Evolutionary conservation across 2,797 vertebrate species (phyloP).

Genomic region (Spondyliosoma cantharus): DNA sequence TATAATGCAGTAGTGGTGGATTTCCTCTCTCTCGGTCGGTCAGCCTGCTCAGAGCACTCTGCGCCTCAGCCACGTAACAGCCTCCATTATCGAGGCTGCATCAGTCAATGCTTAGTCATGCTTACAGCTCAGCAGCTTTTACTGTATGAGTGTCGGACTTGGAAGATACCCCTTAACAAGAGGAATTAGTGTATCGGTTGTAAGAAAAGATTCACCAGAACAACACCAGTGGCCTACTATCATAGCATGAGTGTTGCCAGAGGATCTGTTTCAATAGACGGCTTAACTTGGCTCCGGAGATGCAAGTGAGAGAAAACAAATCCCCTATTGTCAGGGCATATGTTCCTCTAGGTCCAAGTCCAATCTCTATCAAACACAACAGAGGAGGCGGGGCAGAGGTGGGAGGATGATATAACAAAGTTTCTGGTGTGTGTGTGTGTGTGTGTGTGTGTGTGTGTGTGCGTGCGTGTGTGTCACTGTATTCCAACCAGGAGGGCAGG

Average conservation of each 20-base stretch:
- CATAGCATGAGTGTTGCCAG: slow-evolving; percentile 39
- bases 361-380: slow-evolving; percentile 64
- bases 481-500: slow-evolving; percentile 60
- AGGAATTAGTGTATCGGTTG: slow-evolving; percentile 34
- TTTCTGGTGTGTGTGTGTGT: slow-evolving; percentile 41
- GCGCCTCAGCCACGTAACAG: neutral
- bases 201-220: slow-evolving; percentile 43
- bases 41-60: slow-evolving; percentile 13
- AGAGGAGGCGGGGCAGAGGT: slow-evolving; percentile 60
- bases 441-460: slow-evolving; percentile 45
- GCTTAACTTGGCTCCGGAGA: slow-evolving; percentile 68
- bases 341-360: slow-evolving; percentile 70
- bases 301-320: slow-evolving; percentile 66
- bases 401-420: slow-evolving; percentile 64
- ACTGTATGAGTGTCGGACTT: slow-evolving; percentile 5
- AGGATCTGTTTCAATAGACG: slow-evolving; percentile 58
- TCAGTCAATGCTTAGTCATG: slow-evolving; percentile 54
- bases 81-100: slow-evolving; percentile 25
- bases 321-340: slow-evolving; percentile 77
- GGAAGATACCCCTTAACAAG: slow-evolving; percentile 19
- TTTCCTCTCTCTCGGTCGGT: slow-evolving; percentile 1
- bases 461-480: no score
- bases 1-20: slow-evolving; percentile 17
- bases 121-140: slow-evolving; percentile 20
- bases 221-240: slow-evolving; percentile 43